Conservation (phyloP, 2,797 vertebrate species). For the Gymnopithys bicolor region DNA sequence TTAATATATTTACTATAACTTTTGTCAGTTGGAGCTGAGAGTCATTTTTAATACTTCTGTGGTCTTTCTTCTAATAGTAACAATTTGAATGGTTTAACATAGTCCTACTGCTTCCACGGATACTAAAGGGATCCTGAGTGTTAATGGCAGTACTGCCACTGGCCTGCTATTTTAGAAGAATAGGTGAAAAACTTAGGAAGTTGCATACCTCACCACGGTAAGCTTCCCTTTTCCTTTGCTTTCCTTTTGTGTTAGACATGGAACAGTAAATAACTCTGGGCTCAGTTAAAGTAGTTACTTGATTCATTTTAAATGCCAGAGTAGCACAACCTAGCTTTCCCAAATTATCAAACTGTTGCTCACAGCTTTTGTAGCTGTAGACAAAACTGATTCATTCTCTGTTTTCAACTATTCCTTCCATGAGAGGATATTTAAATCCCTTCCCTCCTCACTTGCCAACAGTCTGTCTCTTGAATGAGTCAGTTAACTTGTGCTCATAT, state of each 20-base stretch:
- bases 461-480: neutral
- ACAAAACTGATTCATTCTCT: neutral
- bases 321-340: neutral
- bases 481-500: neutral
- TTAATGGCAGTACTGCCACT: conserved; percentile 71
- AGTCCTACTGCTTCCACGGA: conserved; percentile 68
- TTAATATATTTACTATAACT: conserved; percentile 58
- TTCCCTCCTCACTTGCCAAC: neutral
- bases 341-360: neutral
- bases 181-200: conserved; percentile 72
- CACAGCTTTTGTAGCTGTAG: neutral
- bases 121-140: conserved; percentile 70
- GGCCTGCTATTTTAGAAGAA: conserved; percentile 73
- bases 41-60: conserved; percentile 70
- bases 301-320: neutral
- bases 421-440: neutral
- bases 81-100: conserved; percentile 73
- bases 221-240: conserved; percentile 64
- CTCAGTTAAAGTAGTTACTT: neutral
- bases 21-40: conserved; percentile 58
- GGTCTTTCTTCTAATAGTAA: conserved; percentile 72
- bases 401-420: neutral
- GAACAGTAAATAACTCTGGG: conserved; percentile 23
- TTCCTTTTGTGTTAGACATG: conserved; percentile 41
- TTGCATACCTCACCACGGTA: conserved; percentile 65